Evolutionary conservation across 2,797 vertebrate genomes (phyloP).

Genomic region (Sylvia borin): DNA sequence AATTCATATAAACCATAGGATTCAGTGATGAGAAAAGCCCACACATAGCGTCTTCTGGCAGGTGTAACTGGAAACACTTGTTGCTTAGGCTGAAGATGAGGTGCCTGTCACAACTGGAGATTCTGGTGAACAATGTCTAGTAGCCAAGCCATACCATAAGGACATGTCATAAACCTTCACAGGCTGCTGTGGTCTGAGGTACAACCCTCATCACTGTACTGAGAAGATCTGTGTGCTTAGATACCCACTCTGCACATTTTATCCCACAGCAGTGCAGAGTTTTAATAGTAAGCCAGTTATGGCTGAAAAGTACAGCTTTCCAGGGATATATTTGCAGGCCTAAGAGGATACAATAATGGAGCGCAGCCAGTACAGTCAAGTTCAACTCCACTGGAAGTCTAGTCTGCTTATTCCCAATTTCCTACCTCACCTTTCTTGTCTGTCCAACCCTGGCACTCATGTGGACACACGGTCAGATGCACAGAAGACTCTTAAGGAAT

Average conservation of each 20-base stretch:
- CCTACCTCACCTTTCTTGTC: neutral
- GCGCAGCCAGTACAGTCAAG: neutral
- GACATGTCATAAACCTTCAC: neutral
- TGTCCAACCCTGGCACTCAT: neutral
- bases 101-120: neutral
- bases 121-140: neutral
- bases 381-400: neutral
- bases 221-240: neutral
- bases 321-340: neutral
- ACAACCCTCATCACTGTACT: rapidly evolving
- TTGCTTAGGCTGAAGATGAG: neutral
- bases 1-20: neutral
- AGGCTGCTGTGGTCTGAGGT: neutral
- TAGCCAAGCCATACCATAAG: rapidly evolving
- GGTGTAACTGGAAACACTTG: neutral
- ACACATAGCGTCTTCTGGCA: neutral
- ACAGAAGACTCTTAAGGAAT: neutral
- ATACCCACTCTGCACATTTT: neutral
- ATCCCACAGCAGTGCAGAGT: neutral
- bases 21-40: neutral
- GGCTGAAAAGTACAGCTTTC: neutral
- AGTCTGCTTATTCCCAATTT: neutral
- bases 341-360: neutral
- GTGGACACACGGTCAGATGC: neutral
- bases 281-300: neutral